Percentiles rank a stretch among this genome's conserved stretches.
phyloP scores from a whole-genome alignment of 2,888 invertebrate species.

The Drosophila infuscata region DNA sequence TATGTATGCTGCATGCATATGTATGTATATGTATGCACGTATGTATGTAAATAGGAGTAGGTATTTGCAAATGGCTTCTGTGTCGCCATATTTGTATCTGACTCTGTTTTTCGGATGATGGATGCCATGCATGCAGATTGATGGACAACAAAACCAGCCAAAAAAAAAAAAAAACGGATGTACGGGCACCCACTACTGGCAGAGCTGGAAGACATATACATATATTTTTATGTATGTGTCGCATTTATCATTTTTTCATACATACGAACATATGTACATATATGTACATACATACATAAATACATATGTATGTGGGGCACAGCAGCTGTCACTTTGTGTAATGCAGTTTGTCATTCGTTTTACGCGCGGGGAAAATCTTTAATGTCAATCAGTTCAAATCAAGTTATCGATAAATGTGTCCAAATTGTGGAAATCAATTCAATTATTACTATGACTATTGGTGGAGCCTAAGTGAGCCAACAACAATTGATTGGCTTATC shows the following conservation, averaged over 20 bases:
- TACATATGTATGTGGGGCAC: conserved; percentile 8
- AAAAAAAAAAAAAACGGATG: background rate
- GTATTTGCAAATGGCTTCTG: conserved; percentile 73
- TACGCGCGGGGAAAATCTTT: conserved; percentile 28
- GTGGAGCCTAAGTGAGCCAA: background rate
- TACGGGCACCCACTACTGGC: conserved; percentile 7
- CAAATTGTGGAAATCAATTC: conserved; percentile 34
- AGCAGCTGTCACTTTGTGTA: conserved; percentile 56
- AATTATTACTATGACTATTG: conserved; percentile 29
- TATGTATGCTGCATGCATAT: background rate
- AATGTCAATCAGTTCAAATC: conserved; percentile 44
- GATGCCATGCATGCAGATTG: conserved; percentile 67
- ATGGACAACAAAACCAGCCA: conserved; percentile 41
- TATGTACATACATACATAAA: background rate
- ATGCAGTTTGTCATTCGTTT: conserved; percentile 63
- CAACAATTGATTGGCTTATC: conserved; percentile 7
- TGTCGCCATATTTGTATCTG: conserved; percentile 74
- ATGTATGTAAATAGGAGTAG: conserved; percentile 18
- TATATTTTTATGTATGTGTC: background rate
- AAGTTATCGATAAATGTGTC: conserved; percentile 53
- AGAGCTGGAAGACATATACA: background rate
- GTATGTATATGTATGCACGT: no score
- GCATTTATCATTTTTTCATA: background rate
- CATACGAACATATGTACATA: background rate
- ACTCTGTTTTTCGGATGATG: conserved; percentile 66